phyloP scores from a whole-genome alignment of 2,113 vertebrate species.

The Ochotona princeps region DNA sequence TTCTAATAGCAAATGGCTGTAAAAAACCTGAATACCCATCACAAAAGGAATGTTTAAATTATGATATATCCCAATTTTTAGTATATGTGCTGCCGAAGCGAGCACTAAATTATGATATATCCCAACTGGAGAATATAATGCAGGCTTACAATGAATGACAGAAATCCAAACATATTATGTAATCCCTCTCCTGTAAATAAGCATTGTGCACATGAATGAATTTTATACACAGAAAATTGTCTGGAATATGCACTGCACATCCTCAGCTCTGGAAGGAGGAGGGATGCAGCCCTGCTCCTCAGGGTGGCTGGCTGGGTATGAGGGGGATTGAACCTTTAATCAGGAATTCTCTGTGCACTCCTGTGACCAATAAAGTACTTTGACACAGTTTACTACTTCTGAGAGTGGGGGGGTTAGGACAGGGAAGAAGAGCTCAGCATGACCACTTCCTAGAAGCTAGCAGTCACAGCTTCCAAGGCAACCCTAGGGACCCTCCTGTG shows the following conservation, averaged over 20 bases:
- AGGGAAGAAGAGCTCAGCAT: background rate
- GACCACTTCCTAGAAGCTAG: background rate
- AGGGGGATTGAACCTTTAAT: background rate
- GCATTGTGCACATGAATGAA: background rate
- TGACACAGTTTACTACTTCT: background rate
- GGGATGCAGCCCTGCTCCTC: background rate
- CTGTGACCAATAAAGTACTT: background rate
- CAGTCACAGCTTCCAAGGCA: background rate
- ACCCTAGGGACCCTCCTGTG: background rate
- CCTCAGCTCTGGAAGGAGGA: background rate
- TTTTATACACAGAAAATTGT: background rate
- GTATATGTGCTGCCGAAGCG: too few species aligned
- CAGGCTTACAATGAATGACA: background rate
- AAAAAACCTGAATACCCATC: constrained; percentile 2
- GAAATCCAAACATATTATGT: background rate
- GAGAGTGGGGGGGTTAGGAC: background rate
- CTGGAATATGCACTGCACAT: background rate
- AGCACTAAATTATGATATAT: too few species aligned
- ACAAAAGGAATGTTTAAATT: background rate
- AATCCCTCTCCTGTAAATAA: background rate
- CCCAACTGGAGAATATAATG: background rate
- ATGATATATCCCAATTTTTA: too few species aligned
- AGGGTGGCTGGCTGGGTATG: background rate
- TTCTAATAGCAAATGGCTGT: background rate
- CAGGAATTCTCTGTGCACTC: background rate